Base-by-base conservation (phyloP, 2,797 vertebrate genomes). In the Chaetodon trifasciatus region DNA sequence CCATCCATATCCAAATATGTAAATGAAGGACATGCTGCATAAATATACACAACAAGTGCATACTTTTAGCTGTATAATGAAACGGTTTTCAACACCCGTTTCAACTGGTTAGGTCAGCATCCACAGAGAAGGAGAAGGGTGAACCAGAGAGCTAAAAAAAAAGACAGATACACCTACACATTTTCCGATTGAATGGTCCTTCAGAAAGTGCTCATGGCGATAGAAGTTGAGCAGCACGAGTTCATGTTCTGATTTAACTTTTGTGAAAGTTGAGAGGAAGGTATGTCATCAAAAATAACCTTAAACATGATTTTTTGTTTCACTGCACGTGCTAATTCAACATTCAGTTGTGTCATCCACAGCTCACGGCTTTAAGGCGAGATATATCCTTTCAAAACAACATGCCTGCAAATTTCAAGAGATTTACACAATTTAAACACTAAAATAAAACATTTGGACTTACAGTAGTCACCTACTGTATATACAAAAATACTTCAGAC, bases 111-210 rank as follows among this genome's bases (percentile, higher is more conserved):
- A 73, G 91, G 90, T 90, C 86, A 85, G 79, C 53, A 81, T 88
- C 70, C 76, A 83, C 68, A 76, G 74, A 86, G 84, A 86, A 88
- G 82, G 73, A 86, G 90, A 78, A 79, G 75, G 74, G 61, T 86
- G 90, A 92, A 94, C 61, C 63, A 86, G 76, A 82, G 74, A 83
- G 83, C 78, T 82, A 81, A 88, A 90, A 85, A 80, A 42, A 76
- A 52, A 67, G 28, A 64, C 19, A 74, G 21, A 79, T 62, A 92
- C 93, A 82, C 94, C 93, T 90, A 95, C 94, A 87, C 89, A 88
- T 94, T 94, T 96, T 95, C 94, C 86, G 62, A 92, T 76, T 84
- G 91, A 91, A 92, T 92, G 92, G 92, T 95, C 93, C 87, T 92
- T 94, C 79, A 93, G 90, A 94, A 90, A 94, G 86, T 73, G 88